A percentile compares a stretch with the other conserved stretches of the same genome.
phyloP scores from a whole-genome alignment of 1,140 invertebrate species.

The Meloidogyne hapla region DNA sequence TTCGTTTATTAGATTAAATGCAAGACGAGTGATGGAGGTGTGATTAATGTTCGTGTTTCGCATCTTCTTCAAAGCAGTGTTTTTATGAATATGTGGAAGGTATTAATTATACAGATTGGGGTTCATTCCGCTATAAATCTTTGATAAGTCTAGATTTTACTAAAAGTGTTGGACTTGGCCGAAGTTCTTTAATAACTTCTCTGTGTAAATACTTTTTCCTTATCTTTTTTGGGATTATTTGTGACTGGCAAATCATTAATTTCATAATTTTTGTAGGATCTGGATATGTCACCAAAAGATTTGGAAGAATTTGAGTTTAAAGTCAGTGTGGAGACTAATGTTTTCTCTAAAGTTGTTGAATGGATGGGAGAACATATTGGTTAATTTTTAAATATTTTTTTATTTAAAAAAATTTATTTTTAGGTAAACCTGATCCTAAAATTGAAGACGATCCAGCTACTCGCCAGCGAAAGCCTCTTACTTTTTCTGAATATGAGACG shows the following conservation, averaged over 20 bases:
- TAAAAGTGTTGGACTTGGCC: too few species aligned
- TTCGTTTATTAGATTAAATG: slow-evolving; percentile 9
- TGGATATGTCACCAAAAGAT: not conserved
- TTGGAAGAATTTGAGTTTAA: slow-evolving; percentile 19
- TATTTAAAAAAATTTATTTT: not conserved
- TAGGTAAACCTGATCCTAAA: slow-evolving; percentile 21
- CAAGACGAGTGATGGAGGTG: not conserved
- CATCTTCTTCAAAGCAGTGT: slow-evolving; percentile 12
- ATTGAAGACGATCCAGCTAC: slow-evolving; percentile 32
- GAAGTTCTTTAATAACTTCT: too few species aligned
- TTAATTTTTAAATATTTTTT: not conserved
- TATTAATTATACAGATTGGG: too few species aligned
- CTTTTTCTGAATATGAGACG: slow-evolving; percentile 38
- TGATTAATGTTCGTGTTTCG: slow-evolving; percentile 12
- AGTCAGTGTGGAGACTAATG: not conserved
- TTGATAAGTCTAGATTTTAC: too few species aligned
- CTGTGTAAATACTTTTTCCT: too few species aligned
- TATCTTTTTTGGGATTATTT: too few species aligned
- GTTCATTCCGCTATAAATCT: too few species aligned
- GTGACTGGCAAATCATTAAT: too few species aligned
- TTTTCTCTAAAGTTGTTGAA: slow-evolving; percentile 29
- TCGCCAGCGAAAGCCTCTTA: slow-evolving; percentile 36
- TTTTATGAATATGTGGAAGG: slow-evolving; percentile 23
- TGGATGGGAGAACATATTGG: slow-evolving; percentile 36
- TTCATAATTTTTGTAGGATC: not conserved